Percentiles rank a stretch among this genome's conserved stretches.
Conservation (phyloP, 2,888 invertebrate species). For the Eupithecia pulchellata region DNA sequence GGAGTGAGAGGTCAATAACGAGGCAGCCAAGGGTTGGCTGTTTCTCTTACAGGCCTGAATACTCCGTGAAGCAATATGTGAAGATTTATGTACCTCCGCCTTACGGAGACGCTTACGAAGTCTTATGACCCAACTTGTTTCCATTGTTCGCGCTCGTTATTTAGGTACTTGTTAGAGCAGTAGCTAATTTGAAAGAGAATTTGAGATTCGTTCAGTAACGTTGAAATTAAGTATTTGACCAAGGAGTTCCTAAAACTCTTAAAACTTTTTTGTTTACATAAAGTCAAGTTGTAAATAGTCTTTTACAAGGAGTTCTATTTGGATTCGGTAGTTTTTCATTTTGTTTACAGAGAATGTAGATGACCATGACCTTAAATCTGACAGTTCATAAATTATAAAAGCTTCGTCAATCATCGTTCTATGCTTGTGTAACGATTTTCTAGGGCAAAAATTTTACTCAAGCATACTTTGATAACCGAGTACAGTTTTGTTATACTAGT, state of each 20-base stretch:
- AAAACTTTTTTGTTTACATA: too few species aligned
- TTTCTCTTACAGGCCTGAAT: constrained; percentile 78
- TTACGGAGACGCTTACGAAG: constrained; percentile 69
- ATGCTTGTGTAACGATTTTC: too few species aligned
- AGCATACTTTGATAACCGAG: too few species aligned
- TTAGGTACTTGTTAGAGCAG: constrained; percentile 43
- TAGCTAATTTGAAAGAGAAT: constrained; percentile 13
- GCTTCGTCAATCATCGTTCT: too few species aligned
- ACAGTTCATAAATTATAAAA: too few species aligned
- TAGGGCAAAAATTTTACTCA: too few species aligned
- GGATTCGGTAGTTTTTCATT: too few species aligned
- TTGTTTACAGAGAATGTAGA: too few species aligned
- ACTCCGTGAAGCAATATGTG: constrained; percentile 80
- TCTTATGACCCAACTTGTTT: constrained; percentile 73
- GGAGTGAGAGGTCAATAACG: constrained; percentile 86
- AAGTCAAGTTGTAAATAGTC: too few species aligned
- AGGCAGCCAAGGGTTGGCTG: constrained; percentile 84
- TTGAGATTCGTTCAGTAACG: neutral
- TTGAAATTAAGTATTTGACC: neutral
- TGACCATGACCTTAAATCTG: too few species aligned
- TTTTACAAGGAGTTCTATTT: too few species aligned
- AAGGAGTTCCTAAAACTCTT: neutral
- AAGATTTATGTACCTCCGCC: constrained; percentile 78
- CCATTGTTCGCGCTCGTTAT: constrained; percentile 64
- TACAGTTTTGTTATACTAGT: too few species aligned